phyloP scores from a whole-genome alignment of 2,797 vertebrate genomes.

The Ciconia nigra region DNA sequence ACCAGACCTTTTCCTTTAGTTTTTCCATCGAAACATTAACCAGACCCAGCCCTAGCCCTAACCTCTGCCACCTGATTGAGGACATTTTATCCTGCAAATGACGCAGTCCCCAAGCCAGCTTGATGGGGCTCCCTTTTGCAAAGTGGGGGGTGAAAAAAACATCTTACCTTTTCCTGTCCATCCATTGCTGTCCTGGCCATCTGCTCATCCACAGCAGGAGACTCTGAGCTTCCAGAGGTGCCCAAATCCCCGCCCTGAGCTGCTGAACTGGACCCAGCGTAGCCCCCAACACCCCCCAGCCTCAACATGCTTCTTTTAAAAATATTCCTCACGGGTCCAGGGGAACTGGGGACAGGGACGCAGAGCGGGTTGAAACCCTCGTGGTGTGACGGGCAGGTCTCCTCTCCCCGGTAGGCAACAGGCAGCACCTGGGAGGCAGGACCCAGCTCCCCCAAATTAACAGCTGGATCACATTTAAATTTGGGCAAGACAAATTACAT shows the following conservation, averaged over 20 bases:
- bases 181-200: not conserved
- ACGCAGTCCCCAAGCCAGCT: not conserved
- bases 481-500: not conserved
- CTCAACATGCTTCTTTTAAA: not conserved
- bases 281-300: not conserved
- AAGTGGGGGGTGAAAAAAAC: not conserved
- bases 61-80: not conserved
- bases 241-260: not conserved
- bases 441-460: not conserved
- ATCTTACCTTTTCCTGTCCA: not conserved
- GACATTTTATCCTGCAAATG: not conserved
- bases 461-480: not conserved
- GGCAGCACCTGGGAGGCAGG: not conserved
- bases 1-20: not conserved
- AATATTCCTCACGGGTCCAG: rapidly evolving
- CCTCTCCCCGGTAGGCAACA: rapidly evolving
- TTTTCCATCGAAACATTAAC: not conserved
- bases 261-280: rapidly evolving
- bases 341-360: too few species aligned
- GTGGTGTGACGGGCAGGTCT: not conserved
- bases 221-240: not conserved
- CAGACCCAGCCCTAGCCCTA: not conserved
- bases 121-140: not conserved
- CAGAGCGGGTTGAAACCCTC: rapidly evolving
- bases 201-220: not conserved